Evolutionary conservation across 2,888 invertebrate species (phyloP).

Genomic region (Oscheius sp.): DNA sequence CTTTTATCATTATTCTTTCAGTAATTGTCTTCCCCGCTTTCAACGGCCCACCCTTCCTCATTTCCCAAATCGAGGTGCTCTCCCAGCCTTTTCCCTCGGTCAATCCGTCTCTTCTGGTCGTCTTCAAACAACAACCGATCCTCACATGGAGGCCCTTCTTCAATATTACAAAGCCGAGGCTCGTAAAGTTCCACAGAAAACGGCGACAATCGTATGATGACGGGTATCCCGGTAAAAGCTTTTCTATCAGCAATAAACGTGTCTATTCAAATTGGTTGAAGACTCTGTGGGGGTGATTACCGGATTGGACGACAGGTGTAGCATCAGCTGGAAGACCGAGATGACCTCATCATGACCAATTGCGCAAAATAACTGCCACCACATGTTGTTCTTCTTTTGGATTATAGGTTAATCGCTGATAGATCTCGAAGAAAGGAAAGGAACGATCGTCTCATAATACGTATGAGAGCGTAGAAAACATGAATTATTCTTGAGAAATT

Average conservation of each 20-base stretch:
- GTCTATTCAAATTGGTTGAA: slow-evolving; percentile 17
- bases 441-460: background rate
- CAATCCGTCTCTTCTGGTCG: slow-evolving; percentile 35
- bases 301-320: slow-evolving; percentile 18
- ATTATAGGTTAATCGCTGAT: background rate
- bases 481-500: background rate
- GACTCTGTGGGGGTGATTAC: slow-evolving; percentile 14
- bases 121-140: slow-evolving; percentile 45
- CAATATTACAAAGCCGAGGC: slow-evolving; percentile 50
- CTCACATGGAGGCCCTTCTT: slow-evolving; percentile 60
- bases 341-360: slow-evolving; percentile 21
- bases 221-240: slow-evolving; percentile 18
- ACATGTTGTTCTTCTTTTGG: slow-evolving; percentile 4
- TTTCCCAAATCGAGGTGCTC: slow-evolving; percentile 41
- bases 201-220: slow-evolving; percentile 60
- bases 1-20: background rate
- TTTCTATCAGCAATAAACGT: background rate
- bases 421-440: background rate
- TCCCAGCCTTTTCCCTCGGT: slow-evolving; percentile 35
- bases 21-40: slow-evolving; percentile 40
- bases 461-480: background rate
- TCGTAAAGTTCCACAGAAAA: slow-evolving; percentile 39
- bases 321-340: slow-evolving; percentile 15
- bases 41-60: slow-evolving; percentile 40
- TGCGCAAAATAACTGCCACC: slow-evolving; percentile 27